Conservation (phyloP, 2,888 invertebrate species). For the Geotrupes spiniger region DNA sequence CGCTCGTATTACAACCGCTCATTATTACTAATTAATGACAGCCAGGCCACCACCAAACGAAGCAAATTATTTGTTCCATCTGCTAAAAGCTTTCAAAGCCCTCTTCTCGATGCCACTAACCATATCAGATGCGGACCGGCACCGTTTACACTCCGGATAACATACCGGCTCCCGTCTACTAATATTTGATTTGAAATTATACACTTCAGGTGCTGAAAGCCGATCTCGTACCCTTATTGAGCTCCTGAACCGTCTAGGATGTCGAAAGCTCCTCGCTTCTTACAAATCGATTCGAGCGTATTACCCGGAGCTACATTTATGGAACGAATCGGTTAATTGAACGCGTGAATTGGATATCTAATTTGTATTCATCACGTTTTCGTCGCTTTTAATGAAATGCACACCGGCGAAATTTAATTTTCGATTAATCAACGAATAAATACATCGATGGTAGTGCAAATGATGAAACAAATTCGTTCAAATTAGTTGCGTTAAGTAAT, state of each 20-base stretch:
- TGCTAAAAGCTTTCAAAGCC: slow-evolving; percentile 12
- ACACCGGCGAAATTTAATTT: too few relatives aligned
- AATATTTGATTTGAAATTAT: slow-evolving; percentile 26
- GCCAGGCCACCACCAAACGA: slow-evolving; percentile 12
- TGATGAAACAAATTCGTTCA: too few relatives aligned
- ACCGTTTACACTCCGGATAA: slow-evolving; percentile 10
- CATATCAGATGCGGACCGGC: neutral
- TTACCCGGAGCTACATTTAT: too few relatives aligned
- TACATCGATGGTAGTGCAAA: too few relatives aligned
- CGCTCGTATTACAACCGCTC: neutral
- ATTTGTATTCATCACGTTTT: too few relatives aligned
- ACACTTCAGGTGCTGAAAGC: slow-evolving; percentile 24
- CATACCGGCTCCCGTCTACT: slow-evolving; percentile 15
- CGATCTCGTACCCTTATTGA: slow-evolving; percentile 15
- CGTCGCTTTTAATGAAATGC: too few relatives aligned
- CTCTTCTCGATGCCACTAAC: neutral
- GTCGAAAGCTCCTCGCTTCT: slow-evolving; percentile 13
- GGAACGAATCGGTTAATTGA: too few relatives aligned
- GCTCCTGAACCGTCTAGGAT: slow-evolving; percentile 8
- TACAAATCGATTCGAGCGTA: neutral
- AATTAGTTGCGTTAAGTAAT: too few relatives aligned
- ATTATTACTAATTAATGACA: slow-evolving; percentile 14
- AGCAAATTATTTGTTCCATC: slow-evolving; percentile 15
- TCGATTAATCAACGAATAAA: too few relatives aligned
- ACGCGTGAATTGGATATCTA: too few relatives aligned